Evolutionary conservation across 2,113 vertebrate species (phyloP).

Genomic region (Macroglossus sobrinus): DNA sequence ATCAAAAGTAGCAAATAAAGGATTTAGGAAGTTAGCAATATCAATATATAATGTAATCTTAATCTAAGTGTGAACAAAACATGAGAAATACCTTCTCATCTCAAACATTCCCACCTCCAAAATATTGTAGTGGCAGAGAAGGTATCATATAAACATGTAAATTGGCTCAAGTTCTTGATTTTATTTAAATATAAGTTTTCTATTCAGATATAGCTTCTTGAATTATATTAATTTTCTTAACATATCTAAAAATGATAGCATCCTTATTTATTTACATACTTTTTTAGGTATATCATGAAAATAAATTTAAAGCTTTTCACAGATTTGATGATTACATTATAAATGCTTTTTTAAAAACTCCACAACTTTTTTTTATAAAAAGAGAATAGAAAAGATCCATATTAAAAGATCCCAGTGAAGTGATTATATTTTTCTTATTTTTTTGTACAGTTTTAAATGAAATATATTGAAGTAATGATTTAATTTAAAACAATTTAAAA

Average conservation of each 20-base stretch:
- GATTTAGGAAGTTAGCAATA: background rate
- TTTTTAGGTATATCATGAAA: constrained; percentile 31
- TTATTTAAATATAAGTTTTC: constrained; percentile 29
- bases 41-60: background rate
- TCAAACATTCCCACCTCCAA: background rate
- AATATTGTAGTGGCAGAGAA: background rate
- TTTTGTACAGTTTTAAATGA: constrained; percentile 33
- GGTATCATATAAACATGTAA: background rate
- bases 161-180: constrained; percentile 21
- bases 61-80: constrained; percentile 20
- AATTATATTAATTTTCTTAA: constrained; percentile 27
- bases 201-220: background rate
- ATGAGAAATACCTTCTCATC: background rate
- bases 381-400: constrained; percentile 12
- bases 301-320: constrained; percentile 19
- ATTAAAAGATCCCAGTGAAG: background rate
- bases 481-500: background rate
- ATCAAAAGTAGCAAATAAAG: background rate
- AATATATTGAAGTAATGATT: background rate
- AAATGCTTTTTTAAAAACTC: background rate
- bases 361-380: constrained; percentile 18
- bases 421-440: constrained; percentile 32
- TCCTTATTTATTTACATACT: constrained; percentile 20
- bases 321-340: constrained; percentile 4
- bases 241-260: constrained; percentile 27